Conservation (phyloP, 1,140 invertebrate genomes). For the Heliconius nattereri region DNA sequence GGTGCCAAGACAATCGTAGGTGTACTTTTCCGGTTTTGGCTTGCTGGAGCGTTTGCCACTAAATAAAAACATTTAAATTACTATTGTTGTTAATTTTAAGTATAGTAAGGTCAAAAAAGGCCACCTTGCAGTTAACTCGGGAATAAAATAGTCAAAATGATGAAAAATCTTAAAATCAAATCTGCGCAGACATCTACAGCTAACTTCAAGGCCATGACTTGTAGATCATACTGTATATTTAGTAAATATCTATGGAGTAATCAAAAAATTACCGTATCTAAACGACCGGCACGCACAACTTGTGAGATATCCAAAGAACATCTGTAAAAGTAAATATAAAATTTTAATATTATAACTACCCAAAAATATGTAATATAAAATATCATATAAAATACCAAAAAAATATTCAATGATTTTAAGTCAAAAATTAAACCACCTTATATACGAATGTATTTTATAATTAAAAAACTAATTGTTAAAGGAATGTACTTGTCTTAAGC, state of each 20-base stretch:
- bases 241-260: background rate
- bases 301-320: slow-evolving; percentile 74
- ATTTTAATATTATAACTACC: background rate
- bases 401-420: background rate
- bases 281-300: slow-evolving; percentile 69
- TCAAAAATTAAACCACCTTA: background rate
- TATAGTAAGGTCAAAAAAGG: background rate
- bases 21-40: slow-evolving; percentile 96
- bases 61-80: slow-evolving; percentile 40
- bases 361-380: background rate
- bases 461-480: background rate
- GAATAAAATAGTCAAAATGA: too few relatives aligned
- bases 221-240: background rate
- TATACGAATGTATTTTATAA: background rate
- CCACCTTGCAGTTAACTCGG: too few relatives aligned
- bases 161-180: too few relatives aligned
- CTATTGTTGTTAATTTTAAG: background rate
- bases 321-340: slow-evolving; percentile 52
- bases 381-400: background rate
- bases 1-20: slow-evolving; percentile 92
- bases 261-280: slow-evolving; percentile 63
- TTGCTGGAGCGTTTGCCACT: slow-evolving; percentile 97
- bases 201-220: too few relatives aligned
- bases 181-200: too few relatives aligned
- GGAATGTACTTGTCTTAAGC: background rate